Percentiles rank a stretch among this genome's conserved stretches.
phyloP scores from a whole-genome alignment of 2,797 vertebrate species.

The Periparus ater region DNA sequence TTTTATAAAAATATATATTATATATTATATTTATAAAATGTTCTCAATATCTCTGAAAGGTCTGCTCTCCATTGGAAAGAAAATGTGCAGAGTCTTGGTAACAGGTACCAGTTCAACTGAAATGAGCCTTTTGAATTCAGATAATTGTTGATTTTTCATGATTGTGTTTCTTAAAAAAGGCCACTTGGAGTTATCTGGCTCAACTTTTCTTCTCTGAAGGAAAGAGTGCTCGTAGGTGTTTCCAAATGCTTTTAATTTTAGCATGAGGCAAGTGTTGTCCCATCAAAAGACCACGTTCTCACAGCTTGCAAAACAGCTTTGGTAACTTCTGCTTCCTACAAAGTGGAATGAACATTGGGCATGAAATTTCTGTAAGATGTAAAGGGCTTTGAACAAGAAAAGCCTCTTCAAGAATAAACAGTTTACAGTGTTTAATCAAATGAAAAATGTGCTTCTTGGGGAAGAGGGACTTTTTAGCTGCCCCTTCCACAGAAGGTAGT shows the following conservation, averaged over 20 bases:
- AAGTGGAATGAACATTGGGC: background rate
- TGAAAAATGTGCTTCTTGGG: constrained; percentile 9
- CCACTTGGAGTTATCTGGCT: background rate
- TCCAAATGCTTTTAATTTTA: background rate
- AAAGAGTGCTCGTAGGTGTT: background rate
- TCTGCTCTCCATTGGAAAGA: background rate
- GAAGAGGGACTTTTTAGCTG: constrained; percentile 42
- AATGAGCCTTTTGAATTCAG: background rate
- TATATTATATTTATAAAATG: too few species aligned
- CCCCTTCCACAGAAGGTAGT: constrained; percentile 42
- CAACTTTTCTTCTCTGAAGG: background rate
- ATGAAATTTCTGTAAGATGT: background rate
- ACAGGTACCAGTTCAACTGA: background rate
- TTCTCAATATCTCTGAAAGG: background rate
- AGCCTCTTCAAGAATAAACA: constrained; percentile 12
- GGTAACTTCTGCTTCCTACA: background rate
- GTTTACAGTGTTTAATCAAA: constrained; percentile 32
- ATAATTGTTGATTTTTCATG: background rate
- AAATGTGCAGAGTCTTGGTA: background rate
- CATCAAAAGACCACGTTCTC: background rate
- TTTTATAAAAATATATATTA: too few species aligned
- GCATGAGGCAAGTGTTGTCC: background rate
- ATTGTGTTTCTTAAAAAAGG: background rate
- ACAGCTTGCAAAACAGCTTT: background rate
- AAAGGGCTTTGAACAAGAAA: background rate